Evolutionary conservation across 2,797 vertebrate genomes (phyloP).

Genomic region (Ataeniobius toweri): DNA sequence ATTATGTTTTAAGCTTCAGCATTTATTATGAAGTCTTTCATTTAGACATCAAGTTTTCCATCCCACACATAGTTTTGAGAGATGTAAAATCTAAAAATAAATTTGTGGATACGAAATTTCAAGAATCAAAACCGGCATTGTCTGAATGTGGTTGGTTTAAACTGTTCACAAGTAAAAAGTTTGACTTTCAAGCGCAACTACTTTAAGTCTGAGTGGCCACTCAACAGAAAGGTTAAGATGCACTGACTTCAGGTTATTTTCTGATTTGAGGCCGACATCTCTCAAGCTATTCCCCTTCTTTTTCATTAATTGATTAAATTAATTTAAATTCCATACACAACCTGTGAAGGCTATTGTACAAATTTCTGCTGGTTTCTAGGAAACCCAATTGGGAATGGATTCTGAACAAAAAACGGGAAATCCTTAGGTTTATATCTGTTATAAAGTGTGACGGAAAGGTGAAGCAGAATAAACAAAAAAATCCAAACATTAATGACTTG

Average conservation of each 20-base stretch:
- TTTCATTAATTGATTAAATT: background rate
- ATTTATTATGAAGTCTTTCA: background rate
- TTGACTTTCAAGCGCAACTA: background rate
- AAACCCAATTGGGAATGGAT: background rate
- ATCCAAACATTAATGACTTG: background rate
- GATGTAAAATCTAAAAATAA: background rate
- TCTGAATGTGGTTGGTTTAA: background rate
- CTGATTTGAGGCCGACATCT: background rate
- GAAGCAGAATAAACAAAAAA: background rate
- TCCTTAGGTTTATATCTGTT: background rate
- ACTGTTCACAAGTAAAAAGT: background rate
- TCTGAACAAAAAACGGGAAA: background rate
- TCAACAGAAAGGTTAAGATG: slow-evolving; percentile 2
- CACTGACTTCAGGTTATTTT: background rate
- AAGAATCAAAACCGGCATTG: background rate
- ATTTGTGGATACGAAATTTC: background rate
- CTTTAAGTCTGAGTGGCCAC: slow-evolving; percentile 5
- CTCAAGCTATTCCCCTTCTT: background rate
- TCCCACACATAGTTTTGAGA: background rate
- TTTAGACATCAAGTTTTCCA: background rate
- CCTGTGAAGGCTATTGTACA: background rate
- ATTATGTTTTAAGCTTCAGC: too few species aligned
- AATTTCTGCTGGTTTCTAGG: background rate
- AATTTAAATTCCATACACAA: background rate
- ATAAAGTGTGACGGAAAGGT: background rate